phyloP scores from a whole-genome alignment of 2,113 vertebrate species.

The Isichthys henryi region DNA sequence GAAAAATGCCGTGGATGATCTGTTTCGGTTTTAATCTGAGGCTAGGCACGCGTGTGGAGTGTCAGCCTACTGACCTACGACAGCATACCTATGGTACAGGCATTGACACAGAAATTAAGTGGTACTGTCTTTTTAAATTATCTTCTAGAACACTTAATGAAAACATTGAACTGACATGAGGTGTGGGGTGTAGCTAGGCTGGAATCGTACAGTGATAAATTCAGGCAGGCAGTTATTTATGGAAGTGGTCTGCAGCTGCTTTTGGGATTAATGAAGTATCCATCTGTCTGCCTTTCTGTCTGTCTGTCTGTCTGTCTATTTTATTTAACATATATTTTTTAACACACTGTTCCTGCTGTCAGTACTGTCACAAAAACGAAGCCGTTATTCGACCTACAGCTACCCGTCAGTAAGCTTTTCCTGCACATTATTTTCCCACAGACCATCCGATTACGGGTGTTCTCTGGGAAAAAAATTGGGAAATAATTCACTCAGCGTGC shows the following conservation, averaged over 20 bases:
- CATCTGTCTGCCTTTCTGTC: background rate
- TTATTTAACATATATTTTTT: background rate
- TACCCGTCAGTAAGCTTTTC: background rate
- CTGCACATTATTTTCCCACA: background rate
- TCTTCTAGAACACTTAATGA: background rate
- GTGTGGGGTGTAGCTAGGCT: background rate
- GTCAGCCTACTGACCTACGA: background rate
- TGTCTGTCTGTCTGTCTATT: background rate
- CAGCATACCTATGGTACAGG: background rate
- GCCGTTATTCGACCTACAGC: background rate
- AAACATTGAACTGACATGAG: background rate
- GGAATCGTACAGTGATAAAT: background rate
- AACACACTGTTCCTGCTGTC: background rate
- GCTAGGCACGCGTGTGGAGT: background rate
- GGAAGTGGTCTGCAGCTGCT: background rate
- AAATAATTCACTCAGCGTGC: background rate
- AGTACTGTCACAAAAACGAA: background rate
- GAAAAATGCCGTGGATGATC: background rate
- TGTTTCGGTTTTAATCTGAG: constrained; percentile 3
- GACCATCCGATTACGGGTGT: background rate
- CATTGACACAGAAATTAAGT: constrained; percentile 6
- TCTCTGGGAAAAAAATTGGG: background rate
- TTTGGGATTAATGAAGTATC: background rate
- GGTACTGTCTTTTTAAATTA: background rate
- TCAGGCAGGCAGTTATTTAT: background rate